Base-by-base conservation (phyloP, 2,888 invertebrate genomes). In the Slavum lentiscoides region DNA sequence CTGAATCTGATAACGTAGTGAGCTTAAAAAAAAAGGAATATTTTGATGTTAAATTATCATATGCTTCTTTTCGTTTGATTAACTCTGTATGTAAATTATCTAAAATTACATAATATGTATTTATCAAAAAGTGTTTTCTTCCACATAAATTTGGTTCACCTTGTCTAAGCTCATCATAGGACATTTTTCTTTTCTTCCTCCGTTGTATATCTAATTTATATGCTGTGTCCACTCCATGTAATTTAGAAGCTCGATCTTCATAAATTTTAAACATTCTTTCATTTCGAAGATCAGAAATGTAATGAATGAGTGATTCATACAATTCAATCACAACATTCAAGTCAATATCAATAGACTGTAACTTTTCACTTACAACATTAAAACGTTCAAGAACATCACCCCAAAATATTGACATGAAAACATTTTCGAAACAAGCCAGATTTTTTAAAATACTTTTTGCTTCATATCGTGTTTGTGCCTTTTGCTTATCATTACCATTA, bases 1-100 rank as follows among this genome's bases (percentile, higher is more conserved):
- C 68, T 68, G 49, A 68, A 21, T 68, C 68, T 43, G 68, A 68
- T 30, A 68, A 21, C 11, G 53, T 68, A 53, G 49, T 68, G 21
- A 49, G 49, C 21, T 68, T 68, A 23, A 68, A 53, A 68, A 67
- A 68, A 69, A 53, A 69, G 30, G 53, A 69, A 69, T 69, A 69
- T 69, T 69, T 69, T 69, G 55, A 69, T 53, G 53, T 30, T 53
- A 55, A 23, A 23, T 53, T 69, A 69, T 69, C 69, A 30, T 55
- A 69, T 53, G 69, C 23, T 53, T 69, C 53, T 69, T 69, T 69
- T 53, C 53, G 69, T n/a, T n/a, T n/a, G n/a, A n/a, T n/a, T n/a
- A n/a, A n/a, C n/a, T n/a, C n/a, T n/a, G n/a, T n/a, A n/a, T n/a
- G n/a, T 69, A 68, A 21, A 53, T 68, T 68, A 68, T 68, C 49